phyloP scores from a whole-genome alignment of 2,797 vertebrate species.

The Garrulus glandarius region DNA sequence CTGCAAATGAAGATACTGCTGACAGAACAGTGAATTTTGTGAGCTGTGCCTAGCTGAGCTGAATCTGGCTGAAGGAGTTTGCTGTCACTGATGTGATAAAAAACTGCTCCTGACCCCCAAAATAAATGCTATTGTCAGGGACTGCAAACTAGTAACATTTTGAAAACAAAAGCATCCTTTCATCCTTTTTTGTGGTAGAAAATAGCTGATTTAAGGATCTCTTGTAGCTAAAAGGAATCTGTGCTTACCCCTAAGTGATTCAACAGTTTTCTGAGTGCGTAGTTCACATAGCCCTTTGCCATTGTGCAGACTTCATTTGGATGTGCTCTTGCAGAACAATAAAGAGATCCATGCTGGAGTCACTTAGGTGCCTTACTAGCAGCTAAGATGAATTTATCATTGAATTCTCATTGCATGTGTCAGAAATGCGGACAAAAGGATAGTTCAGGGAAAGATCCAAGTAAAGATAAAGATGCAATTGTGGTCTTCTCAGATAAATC shows the following conservation, averaged over 20 bases:
- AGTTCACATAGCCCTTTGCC: background rate
- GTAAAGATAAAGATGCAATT: background rate
- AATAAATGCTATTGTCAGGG: background rate
- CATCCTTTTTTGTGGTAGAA: background rate
- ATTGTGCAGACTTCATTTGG: background rate
- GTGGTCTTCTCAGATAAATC: background rate
- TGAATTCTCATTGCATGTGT: background rate
- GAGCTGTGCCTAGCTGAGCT: background rate
- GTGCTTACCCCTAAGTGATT: background rate
- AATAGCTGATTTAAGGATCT: background rate
- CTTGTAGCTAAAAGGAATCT: background rate
- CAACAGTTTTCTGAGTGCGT: background rate
- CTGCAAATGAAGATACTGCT: background rate
- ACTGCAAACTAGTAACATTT: background rate
- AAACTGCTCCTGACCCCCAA: background rate
- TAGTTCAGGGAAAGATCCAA: background rate
- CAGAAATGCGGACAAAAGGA: background rate
- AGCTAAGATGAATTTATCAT: background rate
- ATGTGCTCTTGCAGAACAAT: background rate
- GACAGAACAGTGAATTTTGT: background rate
- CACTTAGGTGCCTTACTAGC: slow-evolving; percentile 22
- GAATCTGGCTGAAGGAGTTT: background rate
- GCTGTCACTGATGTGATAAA: background rate
- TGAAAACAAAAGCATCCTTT: background rate
- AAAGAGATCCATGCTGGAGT: background rate